phyloP scores from a whole-genome alignment of 1,140 invertebrate genomes.

The Vanessa tameamea region DNA sequence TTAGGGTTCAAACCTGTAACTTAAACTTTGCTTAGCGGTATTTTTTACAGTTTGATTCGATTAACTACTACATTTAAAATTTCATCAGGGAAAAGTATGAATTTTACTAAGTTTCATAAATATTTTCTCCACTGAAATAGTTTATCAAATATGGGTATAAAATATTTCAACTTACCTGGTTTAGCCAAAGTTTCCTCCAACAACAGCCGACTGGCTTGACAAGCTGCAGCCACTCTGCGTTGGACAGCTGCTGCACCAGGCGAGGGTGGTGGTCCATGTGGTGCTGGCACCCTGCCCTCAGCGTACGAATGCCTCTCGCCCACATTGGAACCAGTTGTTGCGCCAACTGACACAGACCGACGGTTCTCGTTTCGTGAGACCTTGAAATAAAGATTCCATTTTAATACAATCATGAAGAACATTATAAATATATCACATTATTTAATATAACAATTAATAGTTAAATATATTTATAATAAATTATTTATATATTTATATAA shows the following conservation, averaged over 20 bases:
- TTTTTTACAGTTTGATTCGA: background rate
- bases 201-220: constrained; percentile 82
- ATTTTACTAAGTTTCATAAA: too few species aligned
- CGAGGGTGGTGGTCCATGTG: constrained; percentile 74
- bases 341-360: constrained; percentile 69
- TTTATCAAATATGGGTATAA: too few species aligned
- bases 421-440: too few species aligned
- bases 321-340: constrained; percentile 41
- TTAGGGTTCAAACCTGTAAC: too few species aligned
- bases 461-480: too few species aligned
- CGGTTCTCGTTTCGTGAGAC: constrained; percentile 67
- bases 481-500: too few species aligned
- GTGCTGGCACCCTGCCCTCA: constrained; percentile 63
- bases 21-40: too few species aligned
- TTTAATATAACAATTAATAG: too few species aligned
- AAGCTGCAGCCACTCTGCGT: constrained; percentile 63
- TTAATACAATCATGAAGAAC: background rate
- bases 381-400: constrained; percentile 50
- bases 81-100: too few species aligned
- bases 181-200: constrained; percentile 89
- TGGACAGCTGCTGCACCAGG: constrained; percentile 70
- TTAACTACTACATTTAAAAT: too few species aligned
- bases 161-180: constrained; percentile 74
- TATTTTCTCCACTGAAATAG: too few species aligned
- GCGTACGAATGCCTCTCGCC: constrained; percentile 59